Evolutionary conservation across 2,797 vertebrate genomes (phyloP).

Genomic region (Sciurus carolinensis): DNA sequence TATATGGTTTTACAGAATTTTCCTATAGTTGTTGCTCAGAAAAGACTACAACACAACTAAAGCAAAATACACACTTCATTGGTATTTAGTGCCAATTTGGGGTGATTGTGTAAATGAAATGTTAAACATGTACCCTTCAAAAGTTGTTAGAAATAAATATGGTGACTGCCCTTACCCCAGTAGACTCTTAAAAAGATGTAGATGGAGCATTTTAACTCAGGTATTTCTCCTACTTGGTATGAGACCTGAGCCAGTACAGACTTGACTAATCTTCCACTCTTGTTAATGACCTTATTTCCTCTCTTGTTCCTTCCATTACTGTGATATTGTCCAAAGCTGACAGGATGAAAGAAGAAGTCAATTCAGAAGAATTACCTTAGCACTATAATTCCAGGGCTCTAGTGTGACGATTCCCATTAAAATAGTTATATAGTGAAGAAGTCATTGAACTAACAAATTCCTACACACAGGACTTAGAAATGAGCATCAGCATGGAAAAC

Average conservation of each 20-base stretch:
- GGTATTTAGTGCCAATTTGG: slow-evolving; percentile 90
- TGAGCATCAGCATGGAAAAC: slow-evolving; percentile 44
- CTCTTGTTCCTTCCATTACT: slow-evolving; percentile 3
- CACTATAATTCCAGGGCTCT: slow-evolving; percentile 54
- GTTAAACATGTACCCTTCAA: slow-evolving; percentile 80
- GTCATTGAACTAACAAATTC: slow-evolving; percentile 64
- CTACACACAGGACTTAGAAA: slow-evolving; percentile 62
- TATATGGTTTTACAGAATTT: slow-evolving; percentile 86
- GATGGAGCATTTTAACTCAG: not conserved
- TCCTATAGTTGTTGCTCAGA: slow-evolving; percentile 83
- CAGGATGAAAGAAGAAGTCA: slow-evolving; percentile 33
- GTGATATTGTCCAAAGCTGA: not conserved
- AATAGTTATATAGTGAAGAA: slow-evolving; percentile 65
- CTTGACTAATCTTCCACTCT: not conserved
- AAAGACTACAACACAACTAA: slow-evolving; percentile 86
- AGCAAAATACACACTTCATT: slow-evolving; percentile 89
- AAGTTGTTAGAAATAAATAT: slow-evolving; percentile 83
- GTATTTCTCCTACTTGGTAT: not conserved
- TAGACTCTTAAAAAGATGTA: not conserved
- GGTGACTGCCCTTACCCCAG: slow-evolving; percentile 54
- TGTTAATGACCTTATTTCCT: slow-evolving; percentile 9
- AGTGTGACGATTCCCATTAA: slow-evolving; percentile 14
- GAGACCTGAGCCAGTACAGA: not conserved
- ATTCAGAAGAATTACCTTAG: slow-evolving; percentile 52
- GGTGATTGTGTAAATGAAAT: slow-evolving; percentile 85